phyloP scores from a whole-genome alignment of 1,140 invertebrate genomes.

The Nephila pilipes region DNA sequence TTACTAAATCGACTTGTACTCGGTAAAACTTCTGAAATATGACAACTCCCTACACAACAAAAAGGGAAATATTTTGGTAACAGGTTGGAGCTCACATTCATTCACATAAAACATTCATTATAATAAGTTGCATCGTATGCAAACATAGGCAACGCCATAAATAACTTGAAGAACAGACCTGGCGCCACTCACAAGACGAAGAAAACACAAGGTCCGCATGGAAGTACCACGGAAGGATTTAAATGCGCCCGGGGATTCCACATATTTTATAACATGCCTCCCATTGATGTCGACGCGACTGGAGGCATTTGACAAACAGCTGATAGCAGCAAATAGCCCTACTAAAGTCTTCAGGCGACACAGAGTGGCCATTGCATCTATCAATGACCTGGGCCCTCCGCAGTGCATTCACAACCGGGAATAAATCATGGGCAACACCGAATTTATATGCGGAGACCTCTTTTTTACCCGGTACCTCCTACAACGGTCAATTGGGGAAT shows the following conservation, averaged over 20 bases:
- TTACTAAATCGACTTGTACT: too few relatives aligned
- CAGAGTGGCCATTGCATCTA: conserved; percentile 72
- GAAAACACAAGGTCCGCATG: not conserved
- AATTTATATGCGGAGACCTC: conserved; percentile 47
- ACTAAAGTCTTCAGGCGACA: conserved; percentile 72
- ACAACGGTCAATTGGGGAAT: conserved; percentile 77
- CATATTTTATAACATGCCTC: conserved; percentile 54
- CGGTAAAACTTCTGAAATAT: too few relatives aligned
- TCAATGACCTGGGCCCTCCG: conserved; percentile 49
- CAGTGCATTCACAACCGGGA: conserved; percentile 20
- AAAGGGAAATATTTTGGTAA: too few relatives aligned
- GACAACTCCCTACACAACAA: too few relatives aligned
- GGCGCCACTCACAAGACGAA: not conserved
- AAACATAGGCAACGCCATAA: not conserved
- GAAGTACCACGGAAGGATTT: conserved; percentile 53
- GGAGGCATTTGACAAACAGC: conserved; percentile 66
- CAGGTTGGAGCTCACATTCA: too few relatives aligned
- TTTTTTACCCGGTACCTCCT: not conserved
- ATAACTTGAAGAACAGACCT: not conserved
- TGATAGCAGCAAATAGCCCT: conserved; percentile 72
- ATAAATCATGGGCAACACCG: conserved; percentile 59
- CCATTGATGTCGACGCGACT: conserved; percentile 42
- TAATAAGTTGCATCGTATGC: not conserved
- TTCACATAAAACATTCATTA: too few relatives aligned
- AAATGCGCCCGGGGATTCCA: not conserved